Evolutionary conservation across 2,888 invertebrate species (phyloP).

Genomic region (Stenolophus ochropezus): DNA sequence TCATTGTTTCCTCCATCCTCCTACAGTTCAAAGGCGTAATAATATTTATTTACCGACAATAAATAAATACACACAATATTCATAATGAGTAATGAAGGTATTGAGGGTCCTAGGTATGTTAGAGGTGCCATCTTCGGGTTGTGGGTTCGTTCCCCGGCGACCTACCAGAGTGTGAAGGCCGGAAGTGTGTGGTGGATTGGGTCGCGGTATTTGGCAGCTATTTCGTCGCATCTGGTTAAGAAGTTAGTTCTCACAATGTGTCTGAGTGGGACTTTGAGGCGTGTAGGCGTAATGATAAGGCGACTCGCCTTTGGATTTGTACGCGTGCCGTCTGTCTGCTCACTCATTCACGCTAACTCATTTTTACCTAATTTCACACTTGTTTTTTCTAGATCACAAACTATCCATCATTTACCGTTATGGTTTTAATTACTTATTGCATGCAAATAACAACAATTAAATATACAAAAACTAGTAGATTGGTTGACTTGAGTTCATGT

Average conservation of each 20-base stretch:
- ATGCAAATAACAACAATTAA: no score
- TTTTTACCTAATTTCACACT: not conserved
- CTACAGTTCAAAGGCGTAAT: not conserved
- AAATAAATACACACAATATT: not conserved
- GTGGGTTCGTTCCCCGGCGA: not conserved
- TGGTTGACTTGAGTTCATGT: no score
- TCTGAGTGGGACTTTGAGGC: not conserved
- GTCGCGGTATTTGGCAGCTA: not conserved
- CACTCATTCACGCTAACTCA: not conserved
- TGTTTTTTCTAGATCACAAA: no score
- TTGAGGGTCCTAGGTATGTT: no score
- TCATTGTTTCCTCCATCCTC: not conserved
- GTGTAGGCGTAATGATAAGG: not conserved
- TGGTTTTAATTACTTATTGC: no score
- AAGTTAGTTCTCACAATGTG: slow-evolving; percentile 14
- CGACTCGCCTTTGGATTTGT: not conserved
- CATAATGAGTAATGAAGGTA: not conserved
- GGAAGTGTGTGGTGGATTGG: not conserved
- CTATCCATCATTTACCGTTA: no score
- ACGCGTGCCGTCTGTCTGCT: not conserved
- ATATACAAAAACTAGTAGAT: no score
- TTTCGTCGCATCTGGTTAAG: slow-evolving; percentile 28
- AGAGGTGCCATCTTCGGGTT: not conserved
- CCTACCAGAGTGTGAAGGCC: not conserved
- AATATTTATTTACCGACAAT: not conserved